Base-by-base conservation (phyloP, 2,797 vertebrate genomes). In the Silurus aristotelis region DNA sequence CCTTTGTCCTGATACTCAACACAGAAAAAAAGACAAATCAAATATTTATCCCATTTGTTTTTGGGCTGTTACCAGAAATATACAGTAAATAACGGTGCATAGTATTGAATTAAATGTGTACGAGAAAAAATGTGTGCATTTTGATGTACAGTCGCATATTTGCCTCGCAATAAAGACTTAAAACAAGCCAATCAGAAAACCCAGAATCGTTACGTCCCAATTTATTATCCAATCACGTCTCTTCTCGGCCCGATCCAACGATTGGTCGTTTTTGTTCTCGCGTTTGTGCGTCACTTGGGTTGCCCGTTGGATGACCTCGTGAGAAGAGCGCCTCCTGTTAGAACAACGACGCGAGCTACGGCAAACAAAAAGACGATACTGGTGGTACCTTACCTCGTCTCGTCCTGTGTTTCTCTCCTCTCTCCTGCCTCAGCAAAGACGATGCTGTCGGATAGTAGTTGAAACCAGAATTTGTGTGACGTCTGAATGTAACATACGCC, bases 1-100 rank as follows among this genome's bases (percentile, higher is more conserved):
- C 95, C 95, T 85, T 94, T 93, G 95, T 95, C 94, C 88, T 80
- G 90, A 91, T 93, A 90, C 86, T 93, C 92, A 92, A 67, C 55
- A 60, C 43, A 48, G 48, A n/a, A 48, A 48, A 6, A 48, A 48
- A 48, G 48, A 48, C 48, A 52, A 3, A 52, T 52, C 48, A 52
- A 52, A 52, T 9, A 60, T 77, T 60, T 31, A 38, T 78, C 5
- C 14, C 6, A 7, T 7, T 52, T 52, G 1, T 52, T 10, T 52
- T 52, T 10, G 48, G 8, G 1, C 48, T 52, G 48, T 52, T 52
- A 52, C 48, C 48, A 52, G 48, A 52, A 52, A 10, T 52, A 52
- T 52, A 52, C 48, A 52, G 38, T 38, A 38, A 38, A 38, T 38
- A 38, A 38, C 38, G 38, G 38, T 38, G n/a, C 6, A 25, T 48